These are phyloP conservation scores for Agriopis marginaria DNA, from an alignment of 2,888 invertebrate species.

Conservation along the genomic window DNA sequence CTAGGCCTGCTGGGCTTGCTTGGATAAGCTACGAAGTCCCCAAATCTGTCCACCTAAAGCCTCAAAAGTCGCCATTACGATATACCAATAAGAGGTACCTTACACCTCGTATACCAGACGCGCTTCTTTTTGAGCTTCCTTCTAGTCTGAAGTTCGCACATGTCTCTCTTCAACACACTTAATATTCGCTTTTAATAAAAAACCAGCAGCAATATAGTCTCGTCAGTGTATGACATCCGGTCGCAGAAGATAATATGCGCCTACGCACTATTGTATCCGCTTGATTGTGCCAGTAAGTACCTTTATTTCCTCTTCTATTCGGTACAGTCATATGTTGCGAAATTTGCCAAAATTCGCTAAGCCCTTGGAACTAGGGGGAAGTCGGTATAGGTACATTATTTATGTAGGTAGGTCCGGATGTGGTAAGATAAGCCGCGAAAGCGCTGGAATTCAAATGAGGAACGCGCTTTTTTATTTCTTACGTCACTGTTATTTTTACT, in stretches of 20 bases:
- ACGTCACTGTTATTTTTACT: too few species aligned
- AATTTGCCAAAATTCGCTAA: conserved; percentile 71
- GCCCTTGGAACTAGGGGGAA: conserved; percentile 31
- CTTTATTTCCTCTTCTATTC: conserved; percentile 68
- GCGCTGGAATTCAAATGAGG: conserved; percentile 5
- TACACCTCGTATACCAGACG: neutral
- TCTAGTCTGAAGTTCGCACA: neutral
- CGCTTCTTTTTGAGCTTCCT: neutral
- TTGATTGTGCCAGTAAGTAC: conserved; percentile 31
- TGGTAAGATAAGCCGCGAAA: neutral
- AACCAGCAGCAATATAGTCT: neutral
- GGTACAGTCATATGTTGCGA: conserved; percentile 72
- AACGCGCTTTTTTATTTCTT: neutral
- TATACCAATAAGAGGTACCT: too few species aligned
- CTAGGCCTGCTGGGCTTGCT: too few species aligned
- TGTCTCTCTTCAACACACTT: neutral
- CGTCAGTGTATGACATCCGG: conserved; percentile 49
- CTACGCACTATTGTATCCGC: conserved; percentile 50
- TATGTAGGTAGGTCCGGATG: conserved; percentile 10
- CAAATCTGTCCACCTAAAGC: too few species aligned
- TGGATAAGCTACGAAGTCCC: too few species aligned
- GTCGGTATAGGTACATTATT: neutral
- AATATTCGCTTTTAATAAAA: conserved; percentile 1
- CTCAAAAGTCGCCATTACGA: too few species aligned
- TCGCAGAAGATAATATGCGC: conserved; percentile 51